phyloP scores from a whole-genome alignment of 2,113 vertebrate species.

The Murina feae region DNA sequence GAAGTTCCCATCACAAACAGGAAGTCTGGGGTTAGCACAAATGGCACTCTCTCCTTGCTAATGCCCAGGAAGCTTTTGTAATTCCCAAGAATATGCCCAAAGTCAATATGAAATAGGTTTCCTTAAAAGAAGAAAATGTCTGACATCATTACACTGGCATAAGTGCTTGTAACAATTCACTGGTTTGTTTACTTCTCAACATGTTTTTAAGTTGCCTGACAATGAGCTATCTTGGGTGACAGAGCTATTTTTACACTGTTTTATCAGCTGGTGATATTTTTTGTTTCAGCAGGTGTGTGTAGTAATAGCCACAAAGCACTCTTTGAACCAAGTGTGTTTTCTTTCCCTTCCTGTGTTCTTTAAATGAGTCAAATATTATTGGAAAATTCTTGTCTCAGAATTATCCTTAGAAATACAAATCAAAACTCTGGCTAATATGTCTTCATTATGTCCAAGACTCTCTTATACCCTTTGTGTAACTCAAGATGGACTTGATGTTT shows the following conservation, averaged over 20 bases:
- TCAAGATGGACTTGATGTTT: not conserved
- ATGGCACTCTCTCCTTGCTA: conserved; percentile 97
- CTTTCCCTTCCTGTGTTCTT: conserved; percentile 8
- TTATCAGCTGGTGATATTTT: conserved; percentile 30
- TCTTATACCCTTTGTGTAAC: not conserved
- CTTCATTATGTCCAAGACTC: not conserved
- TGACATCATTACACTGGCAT: conserved; percentile 44
- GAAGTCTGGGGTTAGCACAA: conserved; percentile 98
- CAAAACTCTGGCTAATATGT: not conserved
- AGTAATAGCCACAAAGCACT: conserved; percentile 30
- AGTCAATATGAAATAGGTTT: conserved; percentile 99
- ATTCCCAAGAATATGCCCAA: conserved; percentile 99
- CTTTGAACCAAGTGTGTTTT: conserved; percentile 20
- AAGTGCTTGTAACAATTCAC: not conserved
- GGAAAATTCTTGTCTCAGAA: conserved; percentile 2
- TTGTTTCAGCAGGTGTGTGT: conserved; percentile 36
- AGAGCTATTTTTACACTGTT: conserved; percentile 30
- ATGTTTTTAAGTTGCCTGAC: conserved; percentile 36
- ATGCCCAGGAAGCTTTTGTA: conserved; percentile 99
- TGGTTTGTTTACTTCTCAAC: conserved; percentile 28
- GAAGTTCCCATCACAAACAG: conserved; percentile 97
- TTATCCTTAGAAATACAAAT: conserved; percentile 39
- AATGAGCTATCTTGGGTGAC: conserved; percentile 13
- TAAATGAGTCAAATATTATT: conserved; percentile 6
- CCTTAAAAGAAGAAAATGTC: conserved; percentile 81